Base-by-base conservation (phyloP, 2,797 vertebrate genomes). In the Danio choprae region DNA sequence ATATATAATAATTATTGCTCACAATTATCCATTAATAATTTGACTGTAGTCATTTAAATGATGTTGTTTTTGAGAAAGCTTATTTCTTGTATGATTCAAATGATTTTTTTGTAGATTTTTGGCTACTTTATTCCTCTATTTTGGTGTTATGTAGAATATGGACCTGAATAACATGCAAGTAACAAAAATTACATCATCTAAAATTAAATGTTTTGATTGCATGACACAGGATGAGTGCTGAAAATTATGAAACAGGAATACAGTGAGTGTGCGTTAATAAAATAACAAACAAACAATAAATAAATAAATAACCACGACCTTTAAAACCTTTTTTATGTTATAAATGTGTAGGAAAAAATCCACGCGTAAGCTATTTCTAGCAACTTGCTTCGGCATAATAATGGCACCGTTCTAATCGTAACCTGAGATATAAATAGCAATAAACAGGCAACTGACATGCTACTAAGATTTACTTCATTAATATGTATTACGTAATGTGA, bases 401-500 rank as follows among this genome's bases (percentile, higher is more conserved):
- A 51, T 18, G 22, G 10, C 40, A 58, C 16, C 0, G 12, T 41
- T 70, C 55, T 78, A 70, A 78, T 69, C 36, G 77, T 59, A 72
- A 58, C 59, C 29, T 20, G 59, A 41, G 50, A n/a, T 72, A 64
- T 22, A 78, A 67, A 73, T 73, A 74, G 11, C 22, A 5, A 6
- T 13, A 62, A n/a, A 55, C 67, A 1, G 29, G 1, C 38, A 56
- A 29, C 4, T 0, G 29, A 29, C 3, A n/a, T 46, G 15, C 38
- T 15, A 6, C 4, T 13, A 18, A 8, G 51, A 15, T 12, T 7
- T 41, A 3, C 9, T 43, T 71, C 56, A 53, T 79, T n/a, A 53
- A 79, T 62, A 79, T 70, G 0, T 38, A 70, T 62, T 22, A 53
- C 13, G 67, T 36, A 16, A 5, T 18, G 36, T 62, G 10, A 59